Conservation (phyloP, 2,888 invertebrate species). For the Orchesellides sinensis region DNA sequence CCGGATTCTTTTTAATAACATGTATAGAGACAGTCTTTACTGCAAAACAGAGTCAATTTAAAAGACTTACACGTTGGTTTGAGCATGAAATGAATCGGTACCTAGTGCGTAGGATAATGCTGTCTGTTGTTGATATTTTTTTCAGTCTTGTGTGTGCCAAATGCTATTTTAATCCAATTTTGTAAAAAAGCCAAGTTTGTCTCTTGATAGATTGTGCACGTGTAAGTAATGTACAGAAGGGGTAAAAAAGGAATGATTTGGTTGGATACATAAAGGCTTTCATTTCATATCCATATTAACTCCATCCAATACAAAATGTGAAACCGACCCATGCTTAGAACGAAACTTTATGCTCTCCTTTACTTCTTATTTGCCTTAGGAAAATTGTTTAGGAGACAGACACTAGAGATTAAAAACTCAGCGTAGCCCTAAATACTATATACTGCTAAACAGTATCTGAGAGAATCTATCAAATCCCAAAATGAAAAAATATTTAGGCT, state of each 20-base stretch:
- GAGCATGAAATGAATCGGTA: neutral
- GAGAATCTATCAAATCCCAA: too few relatives aligned
- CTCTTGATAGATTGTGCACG: constrained; percentile 42
- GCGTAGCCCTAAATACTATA: too few relatives aligned
- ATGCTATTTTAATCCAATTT: constrained; percentile 67
- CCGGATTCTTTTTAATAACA: constrained; percentile 53
- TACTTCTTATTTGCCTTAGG: neutral
- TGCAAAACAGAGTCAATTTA: neutral
- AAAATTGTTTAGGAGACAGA: neutral
- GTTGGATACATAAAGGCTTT: neutral
- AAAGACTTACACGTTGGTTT: neutral
- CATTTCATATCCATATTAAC: neutral
- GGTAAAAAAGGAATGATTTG: neutral
- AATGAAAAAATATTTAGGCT: too few relatives aligned
- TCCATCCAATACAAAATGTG: too few relatives aligned
- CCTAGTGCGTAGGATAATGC: constrained; percentile 35
- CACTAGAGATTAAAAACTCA: too few relatives aligned
- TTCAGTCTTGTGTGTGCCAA: constrained; percentile 56
- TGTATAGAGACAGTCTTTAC: constrained; percentile 7
- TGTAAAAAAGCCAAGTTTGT: constrained; percentile 64
- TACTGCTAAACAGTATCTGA: too few relatives aligned
- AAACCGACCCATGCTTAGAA: too few relatives aligned
- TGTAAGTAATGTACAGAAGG: constrained; percentile 29
- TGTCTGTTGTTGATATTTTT: constrained; percentile 44
- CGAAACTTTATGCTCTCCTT: neutral